A percentile compares a stretch with the other conserved stretches of the same genome.
phyloP scores from a whole-genome alignment of 2,113 vertebrate species.

The Peucedramus taeniatus region DNA sequence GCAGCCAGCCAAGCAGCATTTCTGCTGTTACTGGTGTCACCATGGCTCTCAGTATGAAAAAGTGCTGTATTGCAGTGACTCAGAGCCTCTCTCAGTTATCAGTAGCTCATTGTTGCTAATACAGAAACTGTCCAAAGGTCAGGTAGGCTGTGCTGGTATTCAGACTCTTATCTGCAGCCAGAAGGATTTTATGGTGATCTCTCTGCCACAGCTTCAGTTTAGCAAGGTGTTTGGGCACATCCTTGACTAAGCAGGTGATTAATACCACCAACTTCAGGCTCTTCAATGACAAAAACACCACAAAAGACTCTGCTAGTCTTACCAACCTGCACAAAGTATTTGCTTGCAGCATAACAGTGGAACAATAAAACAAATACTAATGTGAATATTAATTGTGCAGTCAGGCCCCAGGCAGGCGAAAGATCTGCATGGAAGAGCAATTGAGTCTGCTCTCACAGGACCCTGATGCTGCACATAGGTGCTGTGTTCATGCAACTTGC shows the following conservation, averaged over 20 bases:
- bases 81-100: background rate
- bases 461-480: background rate
- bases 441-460: background rate
- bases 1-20: background rate
- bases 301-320: background rate
- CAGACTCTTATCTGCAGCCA: background rate
- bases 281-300: background rate
- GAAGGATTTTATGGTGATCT: background rate
- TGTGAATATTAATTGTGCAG: background rate
- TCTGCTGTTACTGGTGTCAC: background rate
- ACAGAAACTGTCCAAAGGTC: background rate
- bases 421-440: background rate
- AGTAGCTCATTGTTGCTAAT: background rate
- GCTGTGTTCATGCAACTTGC: background rate
- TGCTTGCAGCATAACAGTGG: background rate
- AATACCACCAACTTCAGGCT: background rate
- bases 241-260: background rate
- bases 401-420: background rate
- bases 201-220: background rate
- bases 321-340: background rate
- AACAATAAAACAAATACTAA: background rate
- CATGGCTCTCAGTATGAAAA: background rate
- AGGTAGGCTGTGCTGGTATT: background rate
- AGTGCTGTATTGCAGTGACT: background rate
- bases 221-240: background rate